Evolutionary conservation across 2,113 vertebrate genomes (phyloP), one percentile per base, ranked within the genome.

Genomic region (Nipponia nippon): DNA sequence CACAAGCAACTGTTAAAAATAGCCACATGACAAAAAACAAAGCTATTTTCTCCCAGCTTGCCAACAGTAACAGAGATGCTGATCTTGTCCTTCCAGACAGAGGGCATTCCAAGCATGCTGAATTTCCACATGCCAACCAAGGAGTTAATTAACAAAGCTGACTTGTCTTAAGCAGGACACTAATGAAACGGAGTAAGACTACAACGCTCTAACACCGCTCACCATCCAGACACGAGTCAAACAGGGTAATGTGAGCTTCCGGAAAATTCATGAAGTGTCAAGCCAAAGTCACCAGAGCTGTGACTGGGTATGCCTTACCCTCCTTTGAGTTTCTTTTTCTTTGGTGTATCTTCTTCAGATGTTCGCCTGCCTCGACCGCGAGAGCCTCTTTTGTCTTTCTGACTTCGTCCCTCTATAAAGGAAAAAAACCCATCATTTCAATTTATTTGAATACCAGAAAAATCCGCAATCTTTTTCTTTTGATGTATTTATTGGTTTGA

Each of bases 261-360:
- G 10, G 46, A 89, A 90, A 86, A 88, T 30, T 72, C 34, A 65
- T 22, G 1, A 73, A n/a, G 58, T 19, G 32, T 66, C 72, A 80
- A 87, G 55, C 15, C 40, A 40, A 69, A 95, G 70, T 16, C 23
- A 40, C 13, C 32, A 30, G 36, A 66, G 40, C 8, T 47, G 38
- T 44, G 76, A 13, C 42, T 44, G 56, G 40, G 16, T 30, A 14
- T 23, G 30, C 44, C 97, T 97, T 97, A 99, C 99, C 99, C 98
- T 97, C 98, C 98, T 98, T 99, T 99, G 2, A 99, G 98, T 77
- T 99, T 99, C 97, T 99, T 99, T 96, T 99, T 99, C 97, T 98
- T 98, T 8, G 99, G 99, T 18, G 99, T 99, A 16, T 99, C 99
- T 79, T 99, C 99, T 80, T 99, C 99, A 13, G 99, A 99, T 1